These are phyloP conservation scores for Raja brachyura DNA, from an alignment of 2,113 vertebrate species.

Conservation along the genomic window DNA sequence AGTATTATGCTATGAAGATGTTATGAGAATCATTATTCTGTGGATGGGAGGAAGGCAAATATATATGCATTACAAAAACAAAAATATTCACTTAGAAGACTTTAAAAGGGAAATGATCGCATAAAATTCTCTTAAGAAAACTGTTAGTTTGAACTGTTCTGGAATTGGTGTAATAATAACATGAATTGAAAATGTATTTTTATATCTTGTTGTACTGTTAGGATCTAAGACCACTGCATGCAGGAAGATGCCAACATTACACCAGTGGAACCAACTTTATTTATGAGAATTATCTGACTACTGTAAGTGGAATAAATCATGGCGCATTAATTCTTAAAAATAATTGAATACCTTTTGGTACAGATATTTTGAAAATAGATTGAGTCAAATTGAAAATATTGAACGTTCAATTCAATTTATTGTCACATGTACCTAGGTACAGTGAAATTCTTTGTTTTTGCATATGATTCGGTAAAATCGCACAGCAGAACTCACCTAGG, in stretches of 20 bases:
- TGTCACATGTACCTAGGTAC: no score
- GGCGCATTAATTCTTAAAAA: neutral
- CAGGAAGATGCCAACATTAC: slow-evolving; percentile 58
- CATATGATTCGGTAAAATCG: no score
- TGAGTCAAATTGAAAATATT: neutral
- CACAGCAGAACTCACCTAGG: no score
- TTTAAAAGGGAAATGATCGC: neutral
- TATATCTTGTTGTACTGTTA: slow-evolving; percentile 39
- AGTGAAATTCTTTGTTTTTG: no score
- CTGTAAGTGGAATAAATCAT: slow-evolving; percentile 45
- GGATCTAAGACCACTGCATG: slow-evolving; percentile 58
- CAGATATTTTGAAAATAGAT: neutral
- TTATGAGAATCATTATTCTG: neutral
- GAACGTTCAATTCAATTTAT: neutral
- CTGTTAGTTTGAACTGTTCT: neutral
- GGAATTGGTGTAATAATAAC: neutral
- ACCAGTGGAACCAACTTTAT: slow-evolving; percentile 55
- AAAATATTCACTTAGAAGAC: neutral
- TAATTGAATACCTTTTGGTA: neutral
- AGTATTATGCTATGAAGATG: neutral
- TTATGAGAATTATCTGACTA: slow-evolving; percentile 56
- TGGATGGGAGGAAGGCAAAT: neutral
- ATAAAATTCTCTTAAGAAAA: neutral
- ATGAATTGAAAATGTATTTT: neutral
- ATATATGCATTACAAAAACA: neutral